A percentile compares a stretch with the other conserved stretches of the same genome.
These are phyloP conservation scores for Cisticola juncidis DNA, from an alignment of 2,113 vertebrate genomes.

Conservation along the genomic window DNA sequence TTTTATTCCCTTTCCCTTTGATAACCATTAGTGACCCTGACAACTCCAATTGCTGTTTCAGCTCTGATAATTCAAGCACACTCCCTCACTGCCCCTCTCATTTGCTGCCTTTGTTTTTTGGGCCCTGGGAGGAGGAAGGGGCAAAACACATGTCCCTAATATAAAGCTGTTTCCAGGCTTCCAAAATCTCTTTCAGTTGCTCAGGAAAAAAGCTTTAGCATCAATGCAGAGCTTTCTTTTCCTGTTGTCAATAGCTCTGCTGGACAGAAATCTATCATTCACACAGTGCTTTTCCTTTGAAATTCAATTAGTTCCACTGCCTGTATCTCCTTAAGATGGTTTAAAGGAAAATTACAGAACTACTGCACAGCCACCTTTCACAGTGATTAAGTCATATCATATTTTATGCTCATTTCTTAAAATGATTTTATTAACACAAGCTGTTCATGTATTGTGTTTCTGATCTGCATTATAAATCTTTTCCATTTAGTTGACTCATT, in stretches of 20 bases:
- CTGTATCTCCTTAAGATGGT: constrained; percentile 7
- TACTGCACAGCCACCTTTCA: not conserved
- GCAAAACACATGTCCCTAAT: not conserved
- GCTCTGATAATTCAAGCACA: not conserved
- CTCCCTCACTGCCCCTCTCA: constrained; percentile 6
- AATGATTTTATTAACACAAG: constrained; percentile 55
- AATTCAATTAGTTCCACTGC: constrained; percentile 61
- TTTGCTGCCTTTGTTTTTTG: constrained; percentile 36
- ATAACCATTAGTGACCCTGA: not conserved
- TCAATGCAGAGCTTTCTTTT: constrained; percentile 56
- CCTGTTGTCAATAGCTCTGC: constrained; percentile 46
- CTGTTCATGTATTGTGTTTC: constrained; percentile 27
- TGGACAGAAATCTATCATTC: constrained; percentile 66
- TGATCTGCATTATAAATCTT: constrained; percentile 25
- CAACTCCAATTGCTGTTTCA: not conserved
- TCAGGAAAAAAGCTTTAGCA: constrained; percentile 11
- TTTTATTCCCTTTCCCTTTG: not conserved
- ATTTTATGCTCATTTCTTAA: constrained; percentile 56
- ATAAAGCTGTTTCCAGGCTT: constrained; percentile 49
- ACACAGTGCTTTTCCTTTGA: constrained; percentile 38
- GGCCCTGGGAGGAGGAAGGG: not conserved
- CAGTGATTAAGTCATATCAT: constrained; percentile 37
- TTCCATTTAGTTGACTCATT: not conserved
- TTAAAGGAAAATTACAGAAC: constrained; percentile 49
- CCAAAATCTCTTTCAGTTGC: constrained; percentile 21